Evolutionary conservation across 1,140 invertebrate species (phyloP).

Genomic region (Nylanderia fulva): DNA sequence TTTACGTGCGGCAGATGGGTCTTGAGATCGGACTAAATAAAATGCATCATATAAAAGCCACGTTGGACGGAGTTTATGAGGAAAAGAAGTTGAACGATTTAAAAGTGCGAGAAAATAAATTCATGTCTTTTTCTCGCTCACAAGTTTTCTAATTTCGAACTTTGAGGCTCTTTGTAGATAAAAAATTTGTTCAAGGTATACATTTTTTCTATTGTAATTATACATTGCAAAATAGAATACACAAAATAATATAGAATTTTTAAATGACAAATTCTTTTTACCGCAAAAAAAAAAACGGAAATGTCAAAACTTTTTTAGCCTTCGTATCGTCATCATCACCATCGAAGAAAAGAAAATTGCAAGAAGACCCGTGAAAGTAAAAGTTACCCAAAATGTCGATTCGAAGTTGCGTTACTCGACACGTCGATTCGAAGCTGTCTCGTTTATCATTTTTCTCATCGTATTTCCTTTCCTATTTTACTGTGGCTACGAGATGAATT

Average conservation of each 20-base stretch:
- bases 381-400: constrained; percentile 29
- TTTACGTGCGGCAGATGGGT: constrained; percentile 22
- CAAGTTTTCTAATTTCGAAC: background rate
- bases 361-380: background rate
- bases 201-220: background rate
- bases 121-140: background rate
- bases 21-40: constrained; percentile 18
- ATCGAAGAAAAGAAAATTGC: background rate
- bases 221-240: background rate
- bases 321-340: too few species aligned
- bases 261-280: constrained; percentile 1
- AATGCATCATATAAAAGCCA: constrained; percentile 31
- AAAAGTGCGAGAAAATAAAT: background rate
- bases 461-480: constrained; percentile 44
- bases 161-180: background rate
- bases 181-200: background rate
- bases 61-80: background rate
- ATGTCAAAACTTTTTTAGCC: background rate
- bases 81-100: constrained; percentile 10
- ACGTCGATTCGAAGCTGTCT: constrained; percentile 34
- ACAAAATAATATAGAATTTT: background rate
- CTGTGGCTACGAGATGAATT: constrained; percentile 22
- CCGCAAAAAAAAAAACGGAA: background rate
- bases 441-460: constrained; percentile 54
- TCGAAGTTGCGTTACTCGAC: background rate